phyloP scores from a whole-genome alignment of 2,888 invertebrate species.

The Heliconius hortense region DNA sequence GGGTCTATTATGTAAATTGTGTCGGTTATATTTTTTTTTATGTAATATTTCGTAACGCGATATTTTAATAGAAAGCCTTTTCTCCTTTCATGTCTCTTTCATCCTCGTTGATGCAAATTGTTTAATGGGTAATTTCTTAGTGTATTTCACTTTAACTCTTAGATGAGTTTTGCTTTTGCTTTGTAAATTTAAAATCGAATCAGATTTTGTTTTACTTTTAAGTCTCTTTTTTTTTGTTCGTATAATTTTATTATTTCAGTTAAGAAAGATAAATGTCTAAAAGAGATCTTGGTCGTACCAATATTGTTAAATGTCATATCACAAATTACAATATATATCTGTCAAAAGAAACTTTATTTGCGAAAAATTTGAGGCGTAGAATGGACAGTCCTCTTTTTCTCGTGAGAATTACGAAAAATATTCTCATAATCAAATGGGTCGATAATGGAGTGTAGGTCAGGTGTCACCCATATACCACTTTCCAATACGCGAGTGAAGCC shows the following conservation, averaged over 20 bases:
- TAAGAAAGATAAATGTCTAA: background rate
- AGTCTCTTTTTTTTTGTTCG: background rate
- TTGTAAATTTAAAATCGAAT: slow-evolving; percentile 35
- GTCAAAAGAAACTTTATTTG: too few species aligned
- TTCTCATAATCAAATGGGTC: too few species aligned
- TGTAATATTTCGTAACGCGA: slow-evolving; percentile 48
- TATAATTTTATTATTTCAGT: background rate
- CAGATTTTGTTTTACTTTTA: slow-evolving; percentile 31
- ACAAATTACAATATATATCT: too few species aligned
- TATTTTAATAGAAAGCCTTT: slow-evolving; percentile 46
- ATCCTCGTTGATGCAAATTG: slow-evolving; percentile 42
- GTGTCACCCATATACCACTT: too few species aligned
- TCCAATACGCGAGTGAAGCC: too few species aligned
- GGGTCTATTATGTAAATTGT: slow-evolving; percentile 50
- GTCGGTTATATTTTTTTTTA: slow-evolving; percentile 47
- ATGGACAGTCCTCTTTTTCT: too few species aligned
- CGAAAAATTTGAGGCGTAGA: too few species aligned
- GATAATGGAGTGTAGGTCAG: too few species aligned
- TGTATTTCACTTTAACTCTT: slow-evolving; percentile 15
- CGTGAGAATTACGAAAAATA: too few species aligned
- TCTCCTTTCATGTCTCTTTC: slow-evolving; percentile 30
- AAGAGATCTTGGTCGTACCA: background rate
- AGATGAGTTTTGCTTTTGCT: slow-evolving; percentile 31
- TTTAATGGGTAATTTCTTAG: slow-evolving; percentile 40
- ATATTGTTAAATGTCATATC: background rate